These are phyloP conservation scores for Mandrillus leucophaeus DNA, from an alignment of 2,113 vertebrate species.

Conservation along the genomic window DNA sequence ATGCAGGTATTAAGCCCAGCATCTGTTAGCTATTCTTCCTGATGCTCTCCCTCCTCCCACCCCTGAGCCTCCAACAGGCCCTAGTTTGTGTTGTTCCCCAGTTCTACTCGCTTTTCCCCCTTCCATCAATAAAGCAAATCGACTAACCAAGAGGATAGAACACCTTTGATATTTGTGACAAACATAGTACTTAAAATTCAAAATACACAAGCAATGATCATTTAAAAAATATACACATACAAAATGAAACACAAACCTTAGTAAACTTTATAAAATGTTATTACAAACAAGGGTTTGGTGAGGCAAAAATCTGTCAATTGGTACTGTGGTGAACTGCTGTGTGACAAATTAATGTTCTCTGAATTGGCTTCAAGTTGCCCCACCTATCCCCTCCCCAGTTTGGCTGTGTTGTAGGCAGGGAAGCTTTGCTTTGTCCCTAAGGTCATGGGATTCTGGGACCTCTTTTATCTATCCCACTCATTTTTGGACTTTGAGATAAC, in stretches of 20 bases:
- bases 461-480: neutral
- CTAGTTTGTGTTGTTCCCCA: no score
- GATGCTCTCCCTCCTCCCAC: no score
- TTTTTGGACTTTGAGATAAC: neutral
- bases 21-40: no score
- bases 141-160: neutral
- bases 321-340: neutral
- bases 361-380: neutral
- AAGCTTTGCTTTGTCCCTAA: neutral
- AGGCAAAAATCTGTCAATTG: neutral
- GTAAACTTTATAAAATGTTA: neutral
- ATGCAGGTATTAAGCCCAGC: no score
- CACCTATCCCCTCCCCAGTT: fast-evolving
- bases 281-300: neutral
- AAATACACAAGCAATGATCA: neutral
- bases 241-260: neutral
- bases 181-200: neutral
- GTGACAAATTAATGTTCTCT: neutral
- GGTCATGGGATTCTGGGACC: neutral
- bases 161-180: neutral
- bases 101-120: neutral
- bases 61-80: no score
- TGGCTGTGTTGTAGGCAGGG: neutral
- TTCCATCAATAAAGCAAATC: neutral
- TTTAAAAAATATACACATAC: neutral